Evolutionary conservation across 2,797 vertebrate species (phyloP), one percentile per base, ranked within the genome.

Genomic region (Gadopsis bispinosus): DNA sequence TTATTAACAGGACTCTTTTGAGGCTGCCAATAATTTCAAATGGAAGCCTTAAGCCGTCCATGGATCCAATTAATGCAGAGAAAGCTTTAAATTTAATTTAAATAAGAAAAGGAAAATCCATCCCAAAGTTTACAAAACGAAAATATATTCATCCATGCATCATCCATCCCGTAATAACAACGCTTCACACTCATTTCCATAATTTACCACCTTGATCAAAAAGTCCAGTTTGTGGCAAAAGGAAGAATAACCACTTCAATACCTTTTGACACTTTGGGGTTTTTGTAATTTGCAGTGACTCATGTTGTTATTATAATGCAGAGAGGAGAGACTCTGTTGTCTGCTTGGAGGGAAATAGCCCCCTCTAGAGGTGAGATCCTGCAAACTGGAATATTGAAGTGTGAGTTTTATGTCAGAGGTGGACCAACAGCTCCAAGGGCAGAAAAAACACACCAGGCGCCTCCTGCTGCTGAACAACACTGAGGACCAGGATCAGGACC

Each of bases 1-100:
- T 51, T 12, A 53, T 2, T 2, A 13, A 51, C 9, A 51, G n/a
- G 47, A 9, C 48, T n/a, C 19, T 10, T 50, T 50, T 20, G 47
- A 22, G 2, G 4, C 0, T 51, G 10, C n/a, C 20, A 51, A 51
- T 31, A 31, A 39, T 41, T 56, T 61, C 50, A 51, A 43, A 69
- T 64, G 55, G 20, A 69, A 69, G 69, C 73, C 22, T 6, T 45
- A 14, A 78, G 56, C 43, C n/a, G 47, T 43, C 39, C 35, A 29
- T 19, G 37, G 60, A 70, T 74, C 73, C 69, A 70, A 70, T 77
- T 77, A 84, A 55, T 29, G 64, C 48, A 51, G 53, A 29, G 59
- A 19, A 14, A 60, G 47, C 60, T 55, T 29, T 53, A 26, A 64
- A 2, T 47, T 4, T 29, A 63, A 51, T 43, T 37, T 45, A 0